Conservation (phyloP, 2,888 invertebrate species). For the Phengaris arion region DNA sequence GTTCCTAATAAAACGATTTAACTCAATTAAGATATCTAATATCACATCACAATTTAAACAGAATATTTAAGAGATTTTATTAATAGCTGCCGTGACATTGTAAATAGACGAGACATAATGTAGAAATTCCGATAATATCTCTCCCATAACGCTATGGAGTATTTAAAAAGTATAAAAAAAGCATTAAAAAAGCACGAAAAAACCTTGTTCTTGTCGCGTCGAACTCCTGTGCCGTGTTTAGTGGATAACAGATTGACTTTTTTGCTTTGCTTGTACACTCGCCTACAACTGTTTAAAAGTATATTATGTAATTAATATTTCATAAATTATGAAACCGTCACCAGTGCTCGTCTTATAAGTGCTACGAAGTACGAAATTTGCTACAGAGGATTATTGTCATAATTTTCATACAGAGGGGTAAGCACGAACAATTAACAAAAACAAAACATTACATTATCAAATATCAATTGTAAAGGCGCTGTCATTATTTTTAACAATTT, state of each 20-base stretch:
- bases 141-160: conserved; percentile 41
- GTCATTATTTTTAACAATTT: no score
- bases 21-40: conserved; percentile 12
- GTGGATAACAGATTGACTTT: conserved; percentile 45
- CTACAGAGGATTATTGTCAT: no score
- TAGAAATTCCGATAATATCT: conserved; percentile 30
- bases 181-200: conserved; percentile 35
- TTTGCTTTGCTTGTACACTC: conserved; percentile 40
- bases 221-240: conserved; percentile 39
- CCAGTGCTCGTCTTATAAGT: no score
- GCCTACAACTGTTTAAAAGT: neutral
- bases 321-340: no score
- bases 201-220: conserved; percentile 42
- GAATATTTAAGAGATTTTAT: neutral
- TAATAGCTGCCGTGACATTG: neutral
- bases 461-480: no score
- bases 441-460: no score
- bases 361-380: no score
- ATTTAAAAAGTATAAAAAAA: conserved; percentile 32
- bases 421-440: no score
- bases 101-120: conserved; percentile 7
- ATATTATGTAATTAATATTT: neutral
- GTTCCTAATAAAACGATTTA: neutral
- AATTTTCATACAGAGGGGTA: no score
- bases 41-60: neutral